Percentiles rank a stretch among this genome's conserved stretches.
phyloP scores from a whole-genome alignment of 2,113 vertebrate genomes.

The Atlantisia rogersi region DNA sequence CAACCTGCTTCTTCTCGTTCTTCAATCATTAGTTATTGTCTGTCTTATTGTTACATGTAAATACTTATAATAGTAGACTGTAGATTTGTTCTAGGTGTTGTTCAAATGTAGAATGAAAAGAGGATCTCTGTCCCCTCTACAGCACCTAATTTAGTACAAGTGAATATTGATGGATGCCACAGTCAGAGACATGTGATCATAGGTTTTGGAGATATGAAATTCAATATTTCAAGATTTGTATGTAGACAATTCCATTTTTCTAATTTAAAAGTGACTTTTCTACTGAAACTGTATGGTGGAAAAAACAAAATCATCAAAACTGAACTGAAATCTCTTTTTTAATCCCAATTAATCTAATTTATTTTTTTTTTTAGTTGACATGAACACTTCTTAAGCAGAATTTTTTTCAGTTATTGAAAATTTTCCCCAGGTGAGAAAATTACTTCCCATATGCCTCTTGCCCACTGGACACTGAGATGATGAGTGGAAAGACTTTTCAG shows the following conservation, averaged over 20 bases:
- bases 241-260: neutral
- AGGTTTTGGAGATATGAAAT: neutral
- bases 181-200: neutral
- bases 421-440: neutral
- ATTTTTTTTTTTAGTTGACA: neutral
- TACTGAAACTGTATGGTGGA: neutral
- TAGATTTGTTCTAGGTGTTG: neutral
- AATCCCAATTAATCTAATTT: neutral
- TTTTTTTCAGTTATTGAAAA: neutral
- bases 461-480: neutral
- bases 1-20: neutral
- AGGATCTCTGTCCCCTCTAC: neutral
- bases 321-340: neutral
- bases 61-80: neutral
- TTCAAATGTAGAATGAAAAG: neutral
- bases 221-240: neutral
- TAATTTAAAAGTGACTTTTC: neutral
- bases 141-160: neutral
- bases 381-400: accelerated
- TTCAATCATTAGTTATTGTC: neutral
- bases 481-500: neutral
- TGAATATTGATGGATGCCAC: neutral
- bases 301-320: neutral
- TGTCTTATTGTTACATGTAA: neutral
- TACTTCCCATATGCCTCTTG: neutral